Percentiles rank a stretch among this genome's conserved stretches.
These are phyloP conservation scores for Ephestia elutella DNA, from an alignment of 1,140 invertebrate species.

Conservation along the genomic window DNA sequence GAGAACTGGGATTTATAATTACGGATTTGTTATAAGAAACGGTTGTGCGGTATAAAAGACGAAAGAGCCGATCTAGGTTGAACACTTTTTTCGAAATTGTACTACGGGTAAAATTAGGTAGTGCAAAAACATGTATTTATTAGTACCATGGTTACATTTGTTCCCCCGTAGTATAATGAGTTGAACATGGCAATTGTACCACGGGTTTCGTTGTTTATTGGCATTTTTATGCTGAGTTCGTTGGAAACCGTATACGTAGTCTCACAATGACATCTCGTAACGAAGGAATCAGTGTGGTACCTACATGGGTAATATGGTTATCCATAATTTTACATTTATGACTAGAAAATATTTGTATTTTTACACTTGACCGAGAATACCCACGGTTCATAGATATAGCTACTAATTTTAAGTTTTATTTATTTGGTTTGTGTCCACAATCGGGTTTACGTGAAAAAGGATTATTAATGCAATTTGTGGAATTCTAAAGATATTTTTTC, in stretches of 20 bases:
- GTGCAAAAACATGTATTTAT: too few relatives aligned
- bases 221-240: background rate
- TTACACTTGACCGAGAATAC: slow-evolving; percentile 2
- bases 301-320: too few relatives aligned
- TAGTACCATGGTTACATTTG: too few relatives aligned
- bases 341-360: slow-evolving; percentile 6
- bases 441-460: background rate
- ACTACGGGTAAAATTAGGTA: too few relatives aligned
- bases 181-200: too few relatives aligned
- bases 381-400: background rate
- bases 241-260: background rate
- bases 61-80: background rate
- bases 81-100: too few relatives aligned
- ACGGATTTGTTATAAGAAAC: background rate
- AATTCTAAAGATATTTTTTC: background rate
- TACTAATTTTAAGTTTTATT: slow-evolving; percentile 5
- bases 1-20: too few relatives aligned
- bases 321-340: background rate
- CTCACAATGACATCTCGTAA: too few relatives aligned
- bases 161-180: too few relatives aligned
- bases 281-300: background rate
- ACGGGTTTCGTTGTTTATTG: background rate
- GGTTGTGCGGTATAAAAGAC: background rate
- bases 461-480: background rate
- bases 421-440: slow-evolving; percentile 1